These are phyloP conservation scores for Pachypanchax playfairii DNA, from an alignment of 2,113 vertebrate genomes.

Conservation along the genomic window DNA sequence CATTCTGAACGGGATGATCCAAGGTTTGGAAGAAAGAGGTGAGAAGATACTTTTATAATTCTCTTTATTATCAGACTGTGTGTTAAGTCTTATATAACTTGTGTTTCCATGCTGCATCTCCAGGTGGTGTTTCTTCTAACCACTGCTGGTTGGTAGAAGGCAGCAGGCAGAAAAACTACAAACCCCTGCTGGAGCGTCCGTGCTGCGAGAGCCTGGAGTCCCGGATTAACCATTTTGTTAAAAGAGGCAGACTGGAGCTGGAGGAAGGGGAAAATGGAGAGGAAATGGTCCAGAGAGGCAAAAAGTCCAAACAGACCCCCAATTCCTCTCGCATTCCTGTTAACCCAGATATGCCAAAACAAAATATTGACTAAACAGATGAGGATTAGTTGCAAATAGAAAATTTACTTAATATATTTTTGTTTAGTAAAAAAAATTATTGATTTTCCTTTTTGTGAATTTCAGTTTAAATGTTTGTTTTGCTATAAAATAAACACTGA, in stretches of 20 bases:
- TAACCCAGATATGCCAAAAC: neutral
- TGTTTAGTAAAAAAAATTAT: neutral
- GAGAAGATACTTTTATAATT: too few species aligned
- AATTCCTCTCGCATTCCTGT: slow-evolving; percentile 15
- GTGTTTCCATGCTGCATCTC: slow-evolving; percentile 1
- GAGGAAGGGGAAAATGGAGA: slow-evolving; percentile 74
- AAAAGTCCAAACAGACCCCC: slow-evolving; percentile 60
- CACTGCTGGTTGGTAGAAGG: slow-evolving; percentile 86
- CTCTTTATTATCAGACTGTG: too few species aligned
- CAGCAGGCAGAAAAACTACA: slow-evolving; percentile 85
- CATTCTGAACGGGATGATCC: slow-evolving; percentile 85
- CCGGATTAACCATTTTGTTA: slow-evolving; percentile 88
- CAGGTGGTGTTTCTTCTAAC: slow-evolving; percentile 57
- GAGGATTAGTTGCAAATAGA: too few species aligned
- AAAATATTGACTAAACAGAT: slow-evolving; percentile 12
- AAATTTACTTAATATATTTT: slow-evolving; percentile 17
- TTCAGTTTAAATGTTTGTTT: slow-evolving; percentile 1
- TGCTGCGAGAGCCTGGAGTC: slow-evolving; percentile 91
- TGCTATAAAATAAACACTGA: slow-evolving; percentile 46
- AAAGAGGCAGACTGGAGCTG: slow-evolving; percentile 84
- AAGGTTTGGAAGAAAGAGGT: slow-evolving; percentile 75
- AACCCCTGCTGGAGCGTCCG: slow-evolving; percentile 86
- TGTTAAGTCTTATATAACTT: neutral
- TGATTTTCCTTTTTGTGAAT: neutral
- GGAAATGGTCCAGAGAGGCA: slow-evolving; percentile 59